Conservation (phyloP, 2,888 invertebrate species). For the Ichneumoninae sp. region DNA sequence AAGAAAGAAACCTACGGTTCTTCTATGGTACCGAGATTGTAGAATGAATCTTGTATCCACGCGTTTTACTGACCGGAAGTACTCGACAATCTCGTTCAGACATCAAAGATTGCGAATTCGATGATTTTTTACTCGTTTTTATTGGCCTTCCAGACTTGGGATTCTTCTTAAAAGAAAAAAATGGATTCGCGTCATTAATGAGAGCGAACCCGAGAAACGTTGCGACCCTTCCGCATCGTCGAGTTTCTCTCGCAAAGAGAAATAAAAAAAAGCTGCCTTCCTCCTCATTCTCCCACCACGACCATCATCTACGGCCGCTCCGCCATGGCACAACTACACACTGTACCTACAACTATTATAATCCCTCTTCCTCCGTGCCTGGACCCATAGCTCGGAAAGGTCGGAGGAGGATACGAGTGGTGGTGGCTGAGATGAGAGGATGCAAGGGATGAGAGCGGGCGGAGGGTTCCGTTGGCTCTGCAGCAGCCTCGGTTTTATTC, state of each 20-base stretch:
- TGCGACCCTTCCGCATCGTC: not conserved
- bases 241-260: not conserved
- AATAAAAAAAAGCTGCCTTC: not conserved
- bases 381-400: conserved; percentile 34
- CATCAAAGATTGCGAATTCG: not conserved
- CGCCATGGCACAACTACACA: conserved; percentile 16
- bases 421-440: conserved; percentile 54
- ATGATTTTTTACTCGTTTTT: not conserved
- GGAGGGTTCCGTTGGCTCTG: conserved; percentile 60
- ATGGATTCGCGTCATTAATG: not conserved
- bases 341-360: conserved; percentile 49
- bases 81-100: not conserved
- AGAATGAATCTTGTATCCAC: not conserved
- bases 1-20: conserved; percentile 17
- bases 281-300: conserved; percentile 9
- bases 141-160: not conserved
- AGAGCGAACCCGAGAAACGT: not conserved
- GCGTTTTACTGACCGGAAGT: not conserved
- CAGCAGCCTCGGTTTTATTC: conserved; percentile 61
- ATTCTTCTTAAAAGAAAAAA: not conserved
- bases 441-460: conserved; percentile 52
- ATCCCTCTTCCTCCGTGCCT: conserved; percentile 41
- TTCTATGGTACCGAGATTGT: conserved; percentile 5
- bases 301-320: not conserved
- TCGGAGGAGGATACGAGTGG: conserved; percentile 55